Conservation (phyloP, 2,888 invertebrate genomes). For the Habrosyne pyritoides region DNA sequence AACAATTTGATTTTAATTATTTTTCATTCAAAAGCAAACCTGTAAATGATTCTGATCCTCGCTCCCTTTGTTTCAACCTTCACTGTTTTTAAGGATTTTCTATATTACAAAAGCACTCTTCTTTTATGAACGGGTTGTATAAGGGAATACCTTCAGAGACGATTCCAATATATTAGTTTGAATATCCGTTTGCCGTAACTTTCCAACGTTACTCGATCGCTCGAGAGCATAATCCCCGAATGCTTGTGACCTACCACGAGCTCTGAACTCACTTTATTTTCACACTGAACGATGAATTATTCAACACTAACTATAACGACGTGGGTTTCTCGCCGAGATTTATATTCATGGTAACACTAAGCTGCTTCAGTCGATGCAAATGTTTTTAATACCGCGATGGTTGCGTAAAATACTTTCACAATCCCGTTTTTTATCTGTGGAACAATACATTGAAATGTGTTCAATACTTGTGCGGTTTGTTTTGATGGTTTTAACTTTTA, state of each 20-base stretch:
- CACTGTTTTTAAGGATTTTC: background rate
- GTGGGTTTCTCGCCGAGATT: conserved; percentile 1
- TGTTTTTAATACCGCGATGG: conserved; percentile 2
- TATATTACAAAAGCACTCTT: conserved; percentile 18
- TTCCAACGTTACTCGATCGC: conserved; percentile 10
- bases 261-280: conserved; percentile 12
- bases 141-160: conserved; percentile 8
- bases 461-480: background rate
- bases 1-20: background rate
- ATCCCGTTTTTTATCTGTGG: background rate
- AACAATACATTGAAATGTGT: background rate
- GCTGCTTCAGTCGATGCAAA: background rate
- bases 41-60: background rate
- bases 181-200: conserved; percentile 28
- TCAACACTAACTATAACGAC: conserved; percentile 1
- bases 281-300: conserved; percentile 10
- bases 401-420: background rate
- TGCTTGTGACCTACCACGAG: conserved; percentile 8
- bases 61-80: background rate
- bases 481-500: too few species aligned
- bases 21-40: background rate
- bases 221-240: conserved; percentile 15
- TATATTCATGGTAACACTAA: conserved; percentile 3
- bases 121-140: conserved; percentile 21
- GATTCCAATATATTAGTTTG: conserved; percentile 21